Evolutionary conservation across 2,888 invertebrate genomes (phyloP), one percentile per base, ranked within the genome.

Genomic region (Scaptomyza reducta): DNA sequence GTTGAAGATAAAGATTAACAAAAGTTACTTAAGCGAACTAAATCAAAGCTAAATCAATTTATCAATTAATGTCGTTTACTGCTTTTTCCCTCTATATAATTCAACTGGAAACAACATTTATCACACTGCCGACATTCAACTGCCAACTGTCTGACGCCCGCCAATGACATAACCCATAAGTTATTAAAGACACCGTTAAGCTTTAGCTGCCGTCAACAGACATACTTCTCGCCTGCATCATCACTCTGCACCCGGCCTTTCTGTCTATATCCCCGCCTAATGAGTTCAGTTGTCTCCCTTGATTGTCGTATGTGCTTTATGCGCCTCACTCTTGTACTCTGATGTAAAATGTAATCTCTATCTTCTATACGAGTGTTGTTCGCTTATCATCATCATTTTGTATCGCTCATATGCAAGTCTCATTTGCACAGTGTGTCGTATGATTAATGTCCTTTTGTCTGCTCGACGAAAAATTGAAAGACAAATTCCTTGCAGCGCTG

Each of bases 401-500:
- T 22, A 22, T 22, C 22, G 22, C 35, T 18, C 18, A 27, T 77
- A 71, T 47, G 56, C 53, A 3, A 61, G 57, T 70, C 54, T 56
- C 50, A 67, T 57, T 68, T 54, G 85, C 73, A 77, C 87, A 80
- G 73, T 67, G 76, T 74, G 85, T 66, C 82, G 70, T 76, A 84
- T 82, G 87, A 82, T 87, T 87, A 82, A 82, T 82, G 87, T 84
- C 62, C 61, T 58, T n/a, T 38, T 59, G 61, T n/a, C 49, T 29
- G 16, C 50, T 33, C 60, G 27, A 42, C 42, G 41, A 46, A 31
- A 7, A 31, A 31, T 31, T 31, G 1, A 31, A 31, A 10, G 10
- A 9, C 31, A 10, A 31, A 31, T 31, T 9, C 9, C 10, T 31
- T 31, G 10, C 2, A 31, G 10, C 10, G 29, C 7, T 31, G 29